Conservation (phyloP, 2,113 vertebrate species). For the Hipposideros armiger region DNA sequence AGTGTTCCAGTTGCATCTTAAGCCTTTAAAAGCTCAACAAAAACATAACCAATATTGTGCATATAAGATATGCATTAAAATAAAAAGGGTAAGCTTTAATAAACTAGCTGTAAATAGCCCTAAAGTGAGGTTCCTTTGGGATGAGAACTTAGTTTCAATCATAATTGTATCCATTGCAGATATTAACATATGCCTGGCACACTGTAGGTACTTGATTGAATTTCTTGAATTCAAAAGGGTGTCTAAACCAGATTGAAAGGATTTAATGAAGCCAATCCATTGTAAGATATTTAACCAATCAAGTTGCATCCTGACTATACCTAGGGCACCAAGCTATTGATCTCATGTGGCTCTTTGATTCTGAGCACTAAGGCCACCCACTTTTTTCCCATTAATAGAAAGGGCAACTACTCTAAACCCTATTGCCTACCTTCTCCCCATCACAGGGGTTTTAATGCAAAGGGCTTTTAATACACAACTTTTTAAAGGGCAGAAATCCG, state of each 20-base stretch:
- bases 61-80: constrained; percentile 42
- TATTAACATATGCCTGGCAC: background rate
- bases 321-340: background rate
- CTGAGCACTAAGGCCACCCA: constrained; percentile 25
- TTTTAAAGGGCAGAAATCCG: constrained; percentile 51
- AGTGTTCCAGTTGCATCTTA: constrained; percentile 37
- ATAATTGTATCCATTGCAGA: constrained; percentile 21
- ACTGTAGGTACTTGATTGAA: background rate
- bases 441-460: background rate
- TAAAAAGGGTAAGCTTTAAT: constrained; percentile 60
- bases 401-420: background rate
- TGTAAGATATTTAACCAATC: constrained; percentile 50
- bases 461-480: background rate
- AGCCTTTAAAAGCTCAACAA: constrained; percentile 46
- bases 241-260: constrained; percentile 48
- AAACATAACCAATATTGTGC: background rate
- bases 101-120: constrained; percentile 51
- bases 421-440: background rate
- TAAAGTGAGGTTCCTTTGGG: constrained; percentile 32
- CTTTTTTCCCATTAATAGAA: constrained; percentile 44
- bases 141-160: constrained; percentile 37
- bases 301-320: constrained; percentile 27
- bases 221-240: constrained; percentile 53
- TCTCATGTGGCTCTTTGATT: constrained; percentile 30
- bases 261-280: constrained; percentile 30